A percentile compares a stretch with the other conserved stretches of the same genome.
phyloP scores from a whole-genome alignment of 2,888 invertebrate genomes.

The Xanthostigma xanthostigma region DNA sequence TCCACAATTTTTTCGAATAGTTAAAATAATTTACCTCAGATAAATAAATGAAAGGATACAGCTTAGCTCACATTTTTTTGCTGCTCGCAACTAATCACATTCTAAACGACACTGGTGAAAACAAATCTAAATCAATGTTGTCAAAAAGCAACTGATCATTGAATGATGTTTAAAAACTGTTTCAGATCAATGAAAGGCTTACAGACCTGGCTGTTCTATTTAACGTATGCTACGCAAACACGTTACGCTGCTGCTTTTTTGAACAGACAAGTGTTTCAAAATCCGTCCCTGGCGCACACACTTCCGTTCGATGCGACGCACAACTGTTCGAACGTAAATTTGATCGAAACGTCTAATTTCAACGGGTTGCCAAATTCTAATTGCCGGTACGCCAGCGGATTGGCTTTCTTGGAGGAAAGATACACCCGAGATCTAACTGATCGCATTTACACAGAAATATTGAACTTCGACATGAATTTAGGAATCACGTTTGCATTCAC shows the following conservation, averaged over 20 bases:
- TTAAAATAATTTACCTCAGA: too few relatives aligned
- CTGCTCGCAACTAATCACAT: too few relatives aligned
- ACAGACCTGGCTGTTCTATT: constrained; percentile 68
- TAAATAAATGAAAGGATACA: too few relatives aligned
- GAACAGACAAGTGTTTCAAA: constrained; percentile 51
- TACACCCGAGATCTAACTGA: constrained; percentile 45
- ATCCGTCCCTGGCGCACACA: constrained; percentile 34
- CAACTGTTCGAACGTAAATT: constrained; percentile 38
- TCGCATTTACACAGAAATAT: constrained; percentile 39
- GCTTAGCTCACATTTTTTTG: too few relatives aligned
- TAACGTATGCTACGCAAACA: constrained; percentile 64
- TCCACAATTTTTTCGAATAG: too few relatives aligned
- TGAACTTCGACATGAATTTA: constrained; percentile 61
- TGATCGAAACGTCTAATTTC: constrained; percentile 37
- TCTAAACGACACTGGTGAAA: too few relatives aligned
- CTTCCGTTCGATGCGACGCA: constrained; percentile 30
- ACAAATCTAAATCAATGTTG: too few relatives aligned
- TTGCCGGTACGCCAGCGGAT: constrained; percentile 55
- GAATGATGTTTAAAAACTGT: constrained; percentile 10
- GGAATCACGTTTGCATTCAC: constrained; percentile 72
- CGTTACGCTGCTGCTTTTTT: constrained; percentile 66
- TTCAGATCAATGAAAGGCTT: constrained; percentile 59
- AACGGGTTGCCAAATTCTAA: constrained; percentile 33
- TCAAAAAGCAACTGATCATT: too few relatives aligned
- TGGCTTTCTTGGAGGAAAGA: constrained; percentile 54